These are phyloP conservation scores for Xanthorhoe designata DNA, from an alignment of 2,888 invertebrate species.

Conservation along the genomic window DNA sequence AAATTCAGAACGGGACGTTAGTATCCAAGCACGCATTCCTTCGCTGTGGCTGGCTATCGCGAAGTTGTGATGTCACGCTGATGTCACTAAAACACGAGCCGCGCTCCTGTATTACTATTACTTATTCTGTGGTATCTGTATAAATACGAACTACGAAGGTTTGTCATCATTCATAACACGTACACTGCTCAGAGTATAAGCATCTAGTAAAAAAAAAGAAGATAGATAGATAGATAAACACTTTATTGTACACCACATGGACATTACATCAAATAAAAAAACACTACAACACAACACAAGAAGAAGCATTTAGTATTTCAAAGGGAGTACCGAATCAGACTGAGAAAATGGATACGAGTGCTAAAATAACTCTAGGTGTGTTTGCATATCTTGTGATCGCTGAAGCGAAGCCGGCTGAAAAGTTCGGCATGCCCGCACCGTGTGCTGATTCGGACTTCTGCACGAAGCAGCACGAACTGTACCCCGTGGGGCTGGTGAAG, in stretches of 20 bases:
- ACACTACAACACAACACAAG: too few species aligned
- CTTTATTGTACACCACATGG: too few species aligned
- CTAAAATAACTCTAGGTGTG: neutral
- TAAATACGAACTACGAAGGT: constrained; percentile 9
- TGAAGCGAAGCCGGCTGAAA: constrained; percentile 1
- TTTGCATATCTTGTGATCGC: neutral
- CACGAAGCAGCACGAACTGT: constrained; percentile 14
- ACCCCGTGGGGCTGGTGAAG: constrained; percentile 12
- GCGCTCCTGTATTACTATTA: neutral
- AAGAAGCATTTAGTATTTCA: too few species aligned
- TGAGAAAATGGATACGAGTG: constrained; percentile 7
- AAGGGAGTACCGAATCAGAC: neutral
- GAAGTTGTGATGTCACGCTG: constrained; percentile 1
- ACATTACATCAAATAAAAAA: too few species aligned
- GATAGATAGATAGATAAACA: too few species aligned
- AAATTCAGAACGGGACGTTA: neutral
- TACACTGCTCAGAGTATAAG: neutral
- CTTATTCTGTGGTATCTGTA: neutral
- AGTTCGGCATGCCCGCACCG: constrained; percentile 8
- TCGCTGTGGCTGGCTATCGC: neutral
- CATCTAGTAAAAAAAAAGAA: too few species aligned
- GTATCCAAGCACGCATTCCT: neutral
- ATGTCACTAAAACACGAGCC: constrained; percentile 6
- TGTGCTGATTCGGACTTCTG: constrained; percentile 3
- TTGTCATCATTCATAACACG: neutral